These are phyloP conservation scores for Murina feae DNA, from an alignment of 2,113 vertebrate species.

Conservation along the genomic window DNA sequence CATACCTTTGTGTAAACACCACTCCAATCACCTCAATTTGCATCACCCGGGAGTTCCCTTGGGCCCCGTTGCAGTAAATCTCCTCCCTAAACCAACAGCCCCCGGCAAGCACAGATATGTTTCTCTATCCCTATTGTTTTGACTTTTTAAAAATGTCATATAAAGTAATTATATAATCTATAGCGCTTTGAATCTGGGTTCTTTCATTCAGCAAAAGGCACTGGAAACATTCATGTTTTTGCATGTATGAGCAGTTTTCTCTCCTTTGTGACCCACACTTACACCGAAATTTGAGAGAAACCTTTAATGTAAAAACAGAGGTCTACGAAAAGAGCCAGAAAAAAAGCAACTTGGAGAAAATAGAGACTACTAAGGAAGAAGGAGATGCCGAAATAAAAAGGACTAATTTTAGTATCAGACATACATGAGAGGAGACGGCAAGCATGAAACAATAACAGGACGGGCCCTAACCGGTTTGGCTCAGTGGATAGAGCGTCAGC, in stretches of 20 bases:
- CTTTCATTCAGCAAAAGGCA: background rate
- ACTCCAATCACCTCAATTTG: background rate
- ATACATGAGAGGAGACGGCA: background rate
- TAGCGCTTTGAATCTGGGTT: background rate
- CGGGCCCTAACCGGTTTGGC: too few species aligned
- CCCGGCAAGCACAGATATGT: background rate
- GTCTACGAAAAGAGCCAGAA: background rate
- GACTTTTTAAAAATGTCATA: background rate
- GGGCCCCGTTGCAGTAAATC: background rate
- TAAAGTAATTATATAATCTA: background rate
- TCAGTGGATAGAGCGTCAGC: too few species aligned
- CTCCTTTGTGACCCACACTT: background rate
- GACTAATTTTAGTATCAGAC: background rate
- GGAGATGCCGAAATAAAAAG: background rate
- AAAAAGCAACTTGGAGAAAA: conserved; percentile 11
- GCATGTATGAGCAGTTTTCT: background rate
- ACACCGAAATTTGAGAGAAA: background rate
- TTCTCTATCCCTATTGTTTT: background rate
- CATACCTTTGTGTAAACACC: background rate
- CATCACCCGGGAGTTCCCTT: background rate
- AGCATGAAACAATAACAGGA: background rate
- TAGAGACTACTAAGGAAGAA: background rate
- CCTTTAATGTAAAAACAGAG: background rate
- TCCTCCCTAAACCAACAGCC: background rate
- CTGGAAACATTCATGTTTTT: background rate